Evolutionary conservation across 92 coral and sea anemone species (phyloP), one percentile per base, ranked within the genome.

Genomic region (Virgularia gustaviana): DNA sequence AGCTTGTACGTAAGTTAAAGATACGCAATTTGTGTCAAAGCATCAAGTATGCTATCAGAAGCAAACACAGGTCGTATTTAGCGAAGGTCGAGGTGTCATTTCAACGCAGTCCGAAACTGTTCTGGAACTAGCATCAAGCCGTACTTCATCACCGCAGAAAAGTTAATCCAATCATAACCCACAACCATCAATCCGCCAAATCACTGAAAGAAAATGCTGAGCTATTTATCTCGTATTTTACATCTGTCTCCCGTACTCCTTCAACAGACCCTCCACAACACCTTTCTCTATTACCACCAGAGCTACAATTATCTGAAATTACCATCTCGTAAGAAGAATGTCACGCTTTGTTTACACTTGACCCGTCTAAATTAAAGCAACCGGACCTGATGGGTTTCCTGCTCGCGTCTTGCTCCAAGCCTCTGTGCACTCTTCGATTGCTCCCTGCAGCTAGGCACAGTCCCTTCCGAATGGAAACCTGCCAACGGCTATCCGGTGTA

Each of bases 61-160:
- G 44, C 34, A 60, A 60, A 60, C 66, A 53, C 13, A 53, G 29
- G 36, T 10, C 15, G 32, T 60, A 60, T 12, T 35, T 60, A 19
- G 12, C 19, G 37, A 54, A 76, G 29, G 44, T 65, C 31, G 73
- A 64, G 37, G 28, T 31, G 9, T 13, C 59, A 15, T 76, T 76
- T 47, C 62, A 49, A 65, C 74, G 64, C 25, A 81, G 75, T 47
- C 85, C 81, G 3, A 81, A 81, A 61, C 42, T 59, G 37, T 70
- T 71, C 51, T 79, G 78, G 78, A 60, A 53, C n/a, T 80, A 81
- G 33, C 78, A 75, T 57, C 45, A 75, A 49, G 81, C 86, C 32
- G 16, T 74, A 27, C 32, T 81, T 9, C 68, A 36, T 12, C 28
- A 36, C 36, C 41, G 63, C 20, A 22, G 41, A 13, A 49, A 32